These are phyloP conservation scores for Marisa cornuarietis DNA, from an alignment of 1,140 invertebrate species.

Conservation along the genomic window DNA sequence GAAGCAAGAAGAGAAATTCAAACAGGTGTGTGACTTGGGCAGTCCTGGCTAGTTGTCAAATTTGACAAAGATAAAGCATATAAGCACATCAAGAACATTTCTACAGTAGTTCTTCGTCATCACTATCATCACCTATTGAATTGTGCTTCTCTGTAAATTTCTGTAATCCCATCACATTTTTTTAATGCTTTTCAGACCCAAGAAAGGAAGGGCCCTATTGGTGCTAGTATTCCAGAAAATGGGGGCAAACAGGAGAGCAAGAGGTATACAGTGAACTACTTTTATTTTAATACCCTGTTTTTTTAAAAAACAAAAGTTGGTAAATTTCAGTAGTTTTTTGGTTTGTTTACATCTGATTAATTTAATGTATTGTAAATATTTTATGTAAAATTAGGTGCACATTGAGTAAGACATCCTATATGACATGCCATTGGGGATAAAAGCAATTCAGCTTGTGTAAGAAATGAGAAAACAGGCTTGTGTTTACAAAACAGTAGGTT, in stretches of 20 bases:
- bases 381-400: neutral
- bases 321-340: too few species aligned
- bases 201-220: slow-evolving; percentile 46
- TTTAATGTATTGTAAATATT: neutral
- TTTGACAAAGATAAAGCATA: too few species aligned
- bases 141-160: neutral
- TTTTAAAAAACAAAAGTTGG: too few species aligned
- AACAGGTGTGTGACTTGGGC: slow-evolving; percentile 5
- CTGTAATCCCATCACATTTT: neutral
- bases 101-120: too few species aligned
- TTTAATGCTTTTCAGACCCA: slow-evolving; percentile 21
- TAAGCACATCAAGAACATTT: too few species aligned
- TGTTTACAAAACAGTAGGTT: too few species aligned
- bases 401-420: neutral
- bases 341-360: neutral
- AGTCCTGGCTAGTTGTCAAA: too few species aligned
- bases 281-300: too few species aligned
- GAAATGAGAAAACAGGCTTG: too few species aligned
- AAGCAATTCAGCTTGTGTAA: neutral
- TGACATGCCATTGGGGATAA: neutral
- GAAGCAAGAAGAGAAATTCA: slow-evolving; percentile 62
- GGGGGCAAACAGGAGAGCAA: neutral
- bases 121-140: too few species aligned
- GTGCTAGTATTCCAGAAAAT: slow-evolving; percentile 38
- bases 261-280: too few species aligned